phyloP scores from a whole-genome alignment of 2,888 invertebrate genomes.

The Sepioteuthis lessoniana region DNA sequence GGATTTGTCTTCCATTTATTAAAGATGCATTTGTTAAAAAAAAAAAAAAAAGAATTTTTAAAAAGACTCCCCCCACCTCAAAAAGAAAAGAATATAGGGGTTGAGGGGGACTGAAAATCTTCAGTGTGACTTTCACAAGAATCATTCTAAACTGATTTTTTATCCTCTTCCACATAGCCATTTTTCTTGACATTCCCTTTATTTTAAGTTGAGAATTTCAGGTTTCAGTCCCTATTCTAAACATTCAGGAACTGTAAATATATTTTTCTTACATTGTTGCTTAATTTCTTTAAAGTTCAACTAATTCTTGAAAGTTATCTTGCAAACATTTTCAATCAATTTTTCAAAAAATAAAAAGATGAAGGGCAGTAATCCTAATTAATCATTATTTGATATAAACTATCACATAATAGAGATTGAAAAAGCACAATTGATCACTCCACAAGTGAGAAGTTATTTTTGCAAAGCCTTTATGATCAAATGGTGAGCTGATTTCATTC shows the following conservation, averaged over 20 bases:
- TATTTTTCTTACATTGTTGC: conserved; percentile 7
- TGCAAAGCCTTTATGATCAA: background rate
- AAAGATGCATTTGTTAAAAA: background rate
- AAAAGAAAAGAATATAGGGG: background rate
- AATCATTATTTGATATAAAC: too few species aligned
- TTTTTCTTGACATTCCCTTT: background rate
- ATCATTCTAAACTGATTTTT: background rate
- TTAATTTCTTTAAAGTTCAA: background rate
- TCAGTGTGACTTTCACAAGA: background rate
- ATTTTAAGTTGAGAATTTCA: background rate
- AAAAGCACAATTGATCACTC: background rate
- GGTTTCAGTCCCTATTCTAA: background rate
- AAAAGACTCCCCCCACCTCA: background rate
- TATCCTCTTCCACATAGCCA: background rate
- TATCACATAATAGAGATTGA: background rate
- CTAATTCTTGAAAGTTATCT: background rate
- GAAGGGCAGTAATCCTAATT: background rate
- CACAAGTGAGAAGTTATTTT: too few species aligned
- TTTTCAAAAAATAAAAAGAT: background rate
- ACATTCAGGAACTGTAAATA: background rate
- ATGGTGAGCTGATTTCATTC: background rate
- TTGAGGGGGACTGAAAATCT: background rate
- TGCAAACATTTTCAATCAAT: background rate
- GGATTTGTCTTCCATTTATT: conserved; percentile 23
- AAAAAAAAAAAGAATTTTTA: background rate